A percentile compares a stretch with the other conserved stretches of the same genome.
phyloP scores from a whole-genome alignment of 2,888 invertebrate genomes.

The Arrhopalites spinosus region DNA sequence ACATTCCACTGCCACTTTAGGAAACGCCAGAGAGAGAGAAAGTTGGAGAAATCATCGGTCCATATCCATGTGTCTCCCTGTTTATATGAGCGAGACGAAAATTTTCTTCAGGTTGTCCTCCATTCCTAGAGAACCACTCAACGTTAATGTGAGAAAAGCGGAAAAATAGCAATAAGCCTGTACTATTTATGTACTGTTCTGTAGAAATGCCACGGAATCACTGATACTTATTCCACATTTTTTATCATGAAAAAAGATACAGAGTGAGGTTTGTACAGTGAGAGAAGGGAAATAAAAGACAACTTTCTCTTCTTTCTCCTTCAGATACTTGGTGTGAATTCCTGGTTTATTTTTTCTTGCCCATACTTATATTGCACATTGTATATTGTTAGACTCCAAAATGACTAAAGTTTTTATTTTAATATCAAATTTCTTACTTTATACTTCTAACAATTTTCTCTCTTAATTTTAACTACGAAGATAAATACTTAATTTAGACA shows the following conservation, averaged over 20 bases:
- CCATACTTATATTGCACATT: no score
- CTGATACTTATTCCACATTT: not conserved
- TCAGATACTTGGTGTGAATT: not conserved
- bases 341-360: no score
- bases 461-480: no score
- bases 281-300: not conserved
- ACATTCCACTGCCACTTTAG: no score
- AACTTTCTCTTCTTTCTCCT: not conserved
- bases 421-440: no score
- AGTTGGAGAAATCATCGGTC: not conserved
- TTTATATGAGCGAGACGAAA: not conserved
- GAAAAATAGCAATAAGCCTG: conserved; percentile 4
- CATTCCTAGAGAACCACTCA: not conserved
- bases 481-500: no score
- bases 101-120: not conserved
- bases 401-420: no score
- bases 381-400: no score
- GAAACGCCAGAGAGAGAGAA: no score
- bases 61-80: not conserved
- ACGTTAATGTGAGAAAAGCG: not conserved
- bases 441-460: no score
- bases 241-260: not conserved
- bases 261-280: no score
- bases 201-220: no score
- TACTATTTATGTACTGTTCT: not conserved